These are phyloP conservation scores for Campylorhamphus procurvoides DNA, from an alignment of 2,113 vertebrate genomes.

Conservation along the genomic window DNA sequence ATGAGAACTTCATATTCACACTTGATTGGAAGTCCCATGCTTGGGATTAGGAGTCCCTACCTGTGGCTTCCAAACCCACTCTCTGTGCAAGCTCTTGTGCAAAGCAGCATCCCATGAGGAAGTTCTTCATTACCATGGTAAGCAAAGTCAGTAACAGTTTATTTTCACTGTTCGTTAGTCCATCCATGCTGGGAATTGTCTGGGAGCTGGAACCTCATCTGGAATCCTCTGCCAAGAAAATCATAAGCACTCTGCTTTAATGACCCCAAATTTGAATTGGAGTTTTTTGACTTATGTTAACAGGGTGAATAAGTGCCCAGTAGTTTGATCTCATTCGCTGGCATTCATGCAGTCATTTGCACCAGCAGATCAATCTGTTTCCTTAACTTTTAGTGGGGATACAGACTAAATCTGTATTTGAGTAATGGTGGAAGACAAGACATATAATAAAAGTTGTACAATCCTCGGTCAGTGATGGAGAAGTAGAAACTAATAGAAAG, in stretches of 20 bases:
- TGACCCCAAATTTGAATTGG: background rate
- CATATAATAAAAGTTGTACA: background rate
- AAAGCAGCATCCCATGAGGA: background rate
- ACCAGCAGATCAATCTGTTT: background rate
- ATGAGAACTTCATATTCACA: background rate
- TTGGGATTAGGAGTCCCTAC: background rate
- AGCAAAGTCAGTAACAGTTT: background rate
- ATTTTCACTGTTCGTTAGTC: background rate
- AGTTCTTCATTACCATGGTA: constrained; percentile 62
- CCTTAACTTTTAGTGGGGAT: background rate
- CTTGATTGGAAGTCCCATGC: background rate
- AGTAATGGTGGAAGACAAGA: background rate
- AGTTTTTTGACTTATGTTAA: background rate
- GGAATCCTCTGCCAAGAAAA: background rate
- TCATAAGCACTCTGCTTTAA: background rate
- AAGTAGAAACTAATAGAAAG: background rate
- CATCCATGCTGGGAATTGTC: background rate
- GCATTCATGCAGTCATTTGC: background rate
- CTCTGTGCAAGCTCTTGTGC: constrained; percentile 35
- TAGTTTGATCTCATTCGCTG: background rate
- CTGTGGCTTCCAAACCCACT: constrained; percentile 2
- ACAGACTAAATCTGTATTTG: background rate
- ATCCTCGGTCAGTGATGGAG: background rate
- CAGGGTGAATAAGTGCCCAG: background rate
- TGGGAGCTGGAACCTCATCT: background rate